Percentiles rank a stretch among this genome's conserved stretches.
These are phyloP conservation scores for Zapus hudsonius DNA, from an alignment of 2,113 vertebrate genomes.

Conservation along the genomic window DNA sequence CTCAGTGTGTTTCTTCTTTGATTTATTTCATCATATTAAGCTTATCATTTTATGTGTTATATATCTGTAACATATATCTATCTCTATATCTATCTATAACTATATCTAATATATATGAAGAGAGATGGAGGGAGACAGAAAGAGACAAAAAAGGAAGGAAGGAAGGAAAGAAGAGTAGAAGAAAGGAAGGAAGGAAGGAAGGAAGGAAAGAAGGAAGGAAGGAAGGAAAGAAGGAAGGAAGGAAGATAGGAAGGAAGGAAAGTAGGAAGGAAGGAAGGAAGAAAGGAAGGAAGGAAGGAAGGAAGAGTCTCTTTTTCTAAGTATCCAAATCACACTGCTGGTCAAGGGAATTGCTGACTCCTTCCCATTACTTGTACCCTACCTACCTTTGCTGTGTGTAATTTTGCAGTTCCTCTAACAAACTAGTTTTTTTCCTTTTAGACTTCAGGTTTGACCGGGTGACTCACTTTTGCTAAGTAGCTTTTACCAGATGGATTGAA, in stretches of 20 bases:
- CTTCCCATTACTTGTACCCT: neutral
- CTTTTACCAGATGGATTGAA: neutral
- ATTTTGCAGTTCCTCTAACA: neutral
- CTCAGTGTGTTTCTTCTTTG: neutral
- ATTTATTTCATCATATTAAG: neutral
- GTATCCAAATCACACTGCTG: neutral
- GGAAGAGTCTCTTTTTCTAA: neutral
- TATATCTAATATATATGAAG: neutral
- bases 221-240: too few relatives aligned
- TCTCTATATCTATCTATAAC: too few relatives aligned
- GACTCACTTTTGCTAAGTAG: neutral
- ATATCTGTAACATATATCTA: too few relatives aligned
- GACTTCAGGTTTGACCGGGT: accelerated
- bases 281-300: too few relatives aligned
- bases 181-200: too few relatives aligned
- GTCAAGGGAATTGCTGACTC: too few relatives aligned
- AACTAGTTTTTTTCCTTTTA: neutral
- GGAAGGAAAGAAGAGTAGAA: too few relatives aligned
- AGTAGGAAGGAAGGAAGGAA: too few relatives aligned
- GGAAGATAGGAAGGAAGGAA: too few relatives aligned
- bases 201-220: too few relatives aligned
- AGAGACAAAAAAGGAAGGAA: too few relatives aligned
- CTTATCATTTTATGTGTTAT: neutral
- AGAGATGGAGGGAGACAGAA: too few relatives aligned
- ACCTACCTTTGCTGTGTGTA: neutral